A percentile compares a stretch with the other conserved stretches of the same genome.
Conservation (phyloP, 30 jellyfish, hydroid and myxozoan genomes). For the Turritopsis dohrnii region DNA sequence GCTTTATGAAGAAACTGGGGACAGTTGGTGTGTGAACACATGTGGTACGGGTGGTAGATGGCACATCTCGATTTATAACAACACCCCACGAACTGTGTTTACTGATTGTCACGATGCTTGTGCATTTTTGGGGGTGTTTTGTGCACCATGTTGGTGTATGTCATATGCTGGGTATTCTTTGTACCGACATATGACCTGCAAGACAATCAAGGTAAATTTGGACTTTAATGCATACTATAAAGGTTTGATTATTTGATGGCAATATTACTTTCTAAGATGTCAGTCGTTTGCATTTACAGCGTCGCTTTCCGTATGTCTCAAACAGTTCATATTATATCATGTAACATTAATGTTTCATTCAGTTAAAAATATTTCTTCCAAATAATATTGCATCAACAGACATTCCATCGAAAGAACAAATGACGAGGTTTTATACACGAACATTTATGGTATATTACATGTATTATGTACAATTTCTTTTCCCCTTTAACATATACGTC, state of each 20-base stretch:
- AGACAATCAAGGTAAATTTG: background rate
- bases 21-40: background rate
- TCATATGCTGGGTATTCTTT: background rate
- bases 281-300: no score
- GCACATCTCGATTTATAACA: background rate
- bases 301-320: no score
- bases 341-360: no score
- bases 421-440: no score
- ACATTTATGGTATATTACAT: no score
- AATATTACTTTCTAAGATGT: no score
- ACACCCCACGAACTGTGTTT: background rate
- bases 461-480: no score
- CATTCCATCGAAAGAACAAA: no score
- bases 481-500: no score
- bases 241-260: background rate
- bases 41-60: background rate
- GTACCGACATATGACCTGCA: background rate
- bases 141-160: background rate
- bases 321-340: no score
- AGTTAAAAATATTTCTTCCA: no score
- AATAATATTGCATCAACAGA: no score
- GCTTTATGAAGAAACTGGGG: background rate
- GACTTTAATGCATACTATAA: background rate
- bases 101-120: background rate
- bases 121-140: background rate